Evolutionary conservation across 2,888 invertebrate species (phyloP), one percentile per base, ranked within the genome.

Genomic region (Acanthococcus lagerstroemiae): DNA sequence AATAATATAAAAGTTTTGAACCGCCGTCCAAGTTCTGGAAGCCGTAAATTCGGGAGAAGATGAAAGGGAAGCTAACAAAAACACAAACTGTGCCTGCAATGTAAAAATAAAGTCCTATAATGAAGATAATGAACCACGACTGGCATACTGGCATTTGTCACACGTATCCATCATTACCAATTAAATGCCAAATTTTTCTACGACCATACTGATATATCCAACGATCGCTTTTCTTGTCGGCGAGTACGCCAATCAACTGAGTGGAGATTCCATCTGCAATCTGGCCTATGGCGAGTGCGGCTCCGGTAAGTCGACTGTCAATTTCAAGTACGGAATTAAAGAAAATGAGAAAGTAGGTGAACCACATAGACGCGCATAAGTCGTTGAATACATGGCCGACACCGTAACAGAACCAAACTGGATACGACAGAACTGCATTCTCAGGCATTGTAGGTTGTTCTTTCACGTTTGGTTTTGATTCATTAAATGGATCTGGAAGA

Each of bases 351-450:
- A 91, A 82, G 76, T 95, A 95, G 1, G 89, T 89, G 77, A 95
- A 95, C 94, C 95, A 95, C 82, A 95, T 87, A 68, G 91, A 88
- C 19, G 93, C 91, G 77, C 90, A 91, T 48, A 95, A 81, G 77
- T 95, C 95, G 76, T 95, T 95, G 71, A 91, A 81, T 57, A 94
- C 83, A 77, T 95, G 94, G 0, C 95, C 94, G 58, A 91, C 81
- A 46, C 84, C 82, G 75, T 86, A 90, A 0, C 84, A 82, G 19
- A 87, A 69, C 66, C 71, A 69, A 46, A 63, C 68, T 9, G 69
- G 54, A 65, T 68, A 67, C 15, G 67, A 66, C 6, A 71, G 67
- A 45, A 15, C 26, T 27, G 7, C 30, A 37, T 50, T 30, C n/a
- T 67, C 67, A 1, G 68, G 48, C 68, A 68, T 68, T 50, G 50